Base-by-base conservation (phyloP, 2,888 invertebrate genomes). In the Aphidoletes aphidimyza region DNA sequence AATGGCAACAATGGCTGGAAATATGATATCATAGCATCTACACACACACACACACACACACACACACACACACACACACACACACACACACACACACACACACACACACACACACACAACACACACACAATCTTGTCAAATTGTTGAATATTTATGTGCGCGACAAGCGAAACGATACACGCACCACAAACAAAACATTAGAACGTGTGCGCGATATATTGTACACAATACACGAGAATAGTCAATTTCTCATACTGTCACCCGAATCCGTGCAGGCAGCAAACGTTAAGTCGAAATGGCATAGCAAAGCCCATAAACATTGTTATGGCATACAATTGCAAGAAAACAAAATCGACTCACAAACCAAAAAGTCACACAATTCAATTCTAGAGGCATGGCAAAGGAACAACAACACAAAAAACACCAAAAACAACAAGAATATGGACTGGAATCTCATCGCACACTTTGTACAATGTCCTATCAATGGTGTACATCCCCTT, bases 101-200 rank as follows among this genome's bases (percentile, higher is more conserved):
- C n/a, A n/a, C n/a, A n/a, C n/a, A n/a, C n/a, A n/a, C n/a, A n/a
- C n/a, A n/a, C n/a, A n/a, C n/a, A n/a, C n/a, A n/a, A n/a, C n/a
- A n/a, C n/a, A n/a, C n/a, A n/a, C n/a, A n/a, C n/a, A n/a, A n/a
- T 37, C 81, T n/a, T 81, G 81, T 81, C 81, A 81, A 81, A 81
- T 81, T 81, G 81, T 81, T 81, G 81, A 81, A 81, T 81, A 81
- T 81, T 81, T 81, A 81, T 81, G 22, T 81, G 81, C 37, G 81
- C 81, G 81, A 81, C 81, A 81, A 81, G 81, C 81, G 81, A 81
- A 81, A 81, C 81, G 81, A 81, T 81, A 81, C 81, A 81, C 81
- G 81, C 81, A 81, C 81, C 81, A 81, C 22, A 81, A 81, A 81
- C 81, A 81, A 81, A 81, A 37, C 81, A 37, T 37, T 26, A 5